These are phyloP conservation scores for Portevinia maculata DNA, from an alignment of 2,888 invertebrate species.

Conservation along the genomic window DNA sequence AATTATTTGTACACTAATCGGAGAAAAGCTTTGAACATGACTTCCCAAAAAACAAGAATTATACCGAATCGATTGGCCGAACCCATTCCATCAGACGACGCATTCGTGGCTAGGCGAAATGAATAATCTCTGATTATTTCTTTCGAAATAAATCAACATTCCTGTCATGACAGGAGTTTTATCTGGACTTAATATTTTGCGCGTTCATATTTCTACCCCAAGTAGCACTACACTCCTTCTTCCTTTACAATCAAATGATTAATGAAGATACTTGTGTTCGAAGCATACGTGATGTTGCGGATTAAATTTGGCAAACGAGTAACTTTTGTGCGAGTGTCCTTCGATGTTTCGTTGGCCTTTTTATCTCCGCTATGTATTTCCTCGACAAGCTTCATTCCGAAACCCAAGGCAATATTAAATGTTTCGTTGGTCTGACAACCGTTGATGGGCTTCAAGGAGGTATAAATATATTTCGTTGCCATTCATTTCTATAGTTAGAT, in stretches of 20 bases:
- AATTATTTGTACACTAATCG: slow-evolving; percentile 66
- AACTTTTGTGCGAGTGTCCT: slow-evolving; percentile 51
- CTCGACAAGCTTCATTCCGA: background rate
- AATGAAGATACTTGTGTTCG: slow-evolving; percentile 61
- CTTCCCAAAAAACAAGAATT: slow-evolving; percentile 38
- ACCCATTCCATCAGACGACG: background rate
- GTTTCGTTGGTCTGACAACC: slow-evolving; percentile 54
- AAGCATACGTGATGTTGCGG: slow-evolving; percentile 59
- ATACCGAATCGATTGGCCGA: slow-evolving; percentile 21
- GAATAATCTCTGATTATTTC: slow-evolving; percentile 71
- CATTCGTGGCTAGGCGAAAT: slow-evolving; percentile 40
- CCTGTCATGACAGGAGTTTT: slow-evolving; percentile 45
- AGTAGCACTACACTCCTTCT: background rate
- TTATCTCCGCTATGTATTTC: background rate
- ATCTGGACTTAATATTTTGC: slow-evolving; percentile 47
- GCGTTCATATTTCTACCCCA: slow-evolving; percentile 23
- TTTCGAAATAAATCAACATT: slow-evolving; percentile 70
- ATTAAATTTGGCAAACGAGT: slow-evolving; percentile 61
- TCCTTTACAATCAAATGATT: slow-evolving; percentile 57
- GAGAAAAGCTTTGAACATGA: slow-evolving; percentile 57
- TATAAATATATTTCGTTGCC: slow-evolving; percentile 46
- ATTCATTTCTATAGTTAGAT: too few relatives aligned
- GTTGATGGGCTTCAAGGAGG: slow-evolving; percentile 51
- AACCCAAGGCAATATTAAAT: slow-evolving; percentile 52
- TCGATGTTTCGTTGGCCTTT: slow-evolving; percentile 19